phyloP scores from a whole-genome alignment of 2,888 invertebrate genomes.

The Isoperla grammatica region DNA sequence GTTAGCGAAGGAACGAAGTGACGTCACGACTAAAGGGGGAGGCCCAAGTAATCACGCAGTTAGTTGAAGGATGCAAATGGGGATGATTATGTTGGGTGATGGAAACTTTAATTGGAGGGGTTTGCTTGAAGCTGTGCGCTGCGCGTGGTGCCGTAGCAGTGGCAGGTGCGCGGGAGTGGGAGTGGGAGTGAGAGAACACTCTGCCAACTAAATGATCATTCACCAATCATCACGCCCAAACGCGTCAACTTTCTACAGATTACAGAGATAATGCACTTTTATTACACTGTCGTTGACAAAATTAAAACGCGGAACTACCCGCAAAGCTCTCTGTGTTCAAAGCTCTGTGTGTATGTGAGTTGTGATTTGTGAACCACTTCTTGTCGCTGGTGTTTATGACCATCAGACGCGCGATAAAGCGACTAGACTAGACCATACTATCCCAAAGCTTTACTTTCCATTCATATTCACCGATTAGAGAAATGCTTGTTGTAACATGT shows the following conservation, averaged over 20 bases:
- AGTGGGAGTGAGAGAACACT: background rate
- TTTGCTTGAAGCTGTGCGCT: background rate
- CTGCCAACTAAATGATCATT: background rate
- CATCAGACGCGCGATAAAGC: too few species aligned
- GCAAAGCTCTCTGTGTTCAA: too few species aligned
- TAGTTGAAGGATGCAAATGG: constrained; percentile 14
- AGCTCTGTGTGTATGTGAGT: too few species aligned
- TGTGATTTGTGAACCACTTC: too few species aligned
- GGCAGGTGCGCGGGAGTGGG: constrained; percentile 3
- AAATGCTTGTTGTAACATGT: too few species aligned
- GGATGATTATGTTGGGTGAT: constrained; percentile 11
- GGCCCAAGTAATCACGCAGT: constrained; percentile 8
- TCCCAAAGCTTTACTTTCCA: too few species aligned
- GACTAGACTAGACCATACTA: too few species aligned
- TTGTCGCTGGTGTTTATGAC: too few species aligned
- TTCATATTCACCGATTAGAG: too few species aligned
- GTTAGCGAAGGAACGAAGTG: background rate
- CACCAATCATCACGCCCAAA: background rate
- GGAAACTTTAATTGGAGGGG: constrained; percentile 13
- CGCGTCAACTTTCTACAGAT: background rate
- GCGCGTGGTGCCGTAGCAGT: background rate
- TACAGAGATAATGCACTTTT: background rate
- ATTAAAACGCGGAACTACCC: background rate
- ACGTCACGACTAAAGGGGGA: background rate
- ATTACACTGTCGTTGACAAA: background rate